Conservation (phyloP, 2,797 vertebrate genomes). For the Coendou prehensilis region DNA sequence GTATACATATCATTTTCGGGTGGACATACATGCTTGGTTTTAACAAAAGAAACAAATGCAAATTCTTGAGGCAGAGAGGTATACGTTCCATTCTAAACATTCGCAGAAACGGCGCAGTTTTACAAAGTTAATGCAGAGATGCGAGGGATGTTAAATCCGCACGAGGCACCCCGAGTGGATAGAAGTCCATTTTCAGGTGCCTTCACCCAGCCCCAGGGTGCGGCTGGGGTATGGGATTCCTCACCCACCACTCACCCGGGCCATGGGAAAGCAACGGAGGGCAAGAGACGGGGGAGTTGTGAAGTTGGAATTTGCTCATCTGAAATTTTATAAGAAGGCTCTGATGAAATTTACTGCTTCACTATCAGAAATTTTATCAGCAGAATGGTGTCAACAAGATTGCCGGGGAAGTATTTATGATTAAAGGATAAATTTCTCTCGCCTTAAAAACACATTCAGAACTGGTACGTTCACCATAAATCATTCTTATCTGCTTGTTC, state of each 20-base stretch:
- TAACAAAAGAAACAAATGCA: neutral
- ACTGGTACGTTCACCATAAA: neutral
- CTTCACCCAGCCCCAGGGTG: neutral
- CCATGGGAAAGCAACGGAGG: neutral
- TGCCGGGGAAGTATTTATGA: neutral
- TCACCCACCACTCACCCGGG: neutral
- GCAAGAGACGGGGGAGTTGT: neutral
- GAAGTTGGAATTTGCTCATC: neutral
- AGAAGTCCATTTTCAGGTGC: neutral
- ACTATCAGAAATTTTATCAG: neutral
- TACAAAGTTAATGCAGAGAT: neutral
- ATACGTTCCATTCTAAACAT: neutral
- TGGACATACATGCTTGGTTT: neutral
- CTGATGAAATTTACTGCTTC: neutral
- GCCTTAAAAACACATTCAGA: neutral
- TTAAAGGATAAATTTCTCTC: neutral
- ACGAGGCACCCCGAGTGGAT: accelerated
- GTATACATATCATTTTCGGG: neutral
- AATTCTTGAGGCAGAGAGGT: neutral
- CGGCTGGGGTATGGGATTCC: neutral
- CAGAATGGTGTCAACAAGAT: neutral
- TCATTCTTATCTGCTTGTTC: neutral
- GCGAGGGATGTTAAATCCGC: neutral
- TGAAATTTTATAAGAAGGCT: neutral
- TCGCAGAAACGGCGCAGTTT: neutral